phyloP scores from a whole-genome alignment of 2,113 vertebrate species.

The Oreocharis arfaki region DNA sequence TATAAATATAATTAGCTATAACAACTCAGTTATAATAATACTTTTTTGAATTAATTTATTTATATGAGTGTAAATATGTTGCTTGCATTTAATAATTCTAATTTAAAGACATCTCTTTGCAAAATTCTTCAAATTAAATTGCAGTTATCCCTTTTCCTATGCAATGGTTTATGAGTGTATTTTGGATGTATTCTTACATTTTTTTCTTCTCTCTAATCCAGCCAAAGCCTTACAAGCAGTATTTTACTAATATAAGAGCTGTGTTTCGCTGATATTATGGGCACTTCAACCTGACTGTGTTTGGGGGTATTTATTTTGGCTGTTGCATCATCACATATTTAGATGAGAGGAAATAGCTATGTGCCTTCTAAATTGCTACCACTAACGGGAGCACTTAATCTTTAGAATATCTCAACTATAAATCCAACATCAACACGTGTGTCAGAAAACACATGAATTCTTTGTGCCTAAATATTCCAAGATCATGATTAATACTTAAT shows the following conservation, averaged over 20 bases:
- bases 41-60: not conserved
- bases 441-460: constrained; percentile 45
- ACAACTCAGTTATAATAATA: not conserved
- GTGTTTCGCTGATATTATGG: not conserved
- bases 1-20: not conserved
- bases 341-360: constrained; percentile 58
- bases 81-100: constrained; percentile 25
- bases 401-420: constrained; percentile 53
- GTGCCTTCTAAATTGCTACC: constrained; percentile 59
- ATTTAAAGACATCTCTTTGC: constrained; percentile 4
- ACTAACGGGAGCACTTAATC: constrained; percentile 65
- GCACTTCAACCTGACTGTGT: constrained; percentile 35
- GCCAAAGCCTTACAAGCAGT: constrained; percentile 31
- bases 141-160: constrained; percentile 17
- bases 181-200: not conserved
- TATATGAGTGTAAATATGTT: not conserved
- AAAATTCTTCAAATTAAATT: constrained; percentile 38
- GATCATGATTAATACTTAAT: not conserved
- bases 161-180: constrained; percentile 23
- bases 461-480: constrained; percentile 31
- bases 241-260: constrained; percentile 45
- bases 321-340: not conserved
- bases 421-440: constrained; percentile 44
- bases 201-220: constrained; percentile 13
- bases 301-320: constrained; percentile 67